These are phyloP conservation scores for Trialeurodes vaporariorum DNA, from an alignment of 1,140 invertebrate species.

Conservation along the genomic window DNA sequence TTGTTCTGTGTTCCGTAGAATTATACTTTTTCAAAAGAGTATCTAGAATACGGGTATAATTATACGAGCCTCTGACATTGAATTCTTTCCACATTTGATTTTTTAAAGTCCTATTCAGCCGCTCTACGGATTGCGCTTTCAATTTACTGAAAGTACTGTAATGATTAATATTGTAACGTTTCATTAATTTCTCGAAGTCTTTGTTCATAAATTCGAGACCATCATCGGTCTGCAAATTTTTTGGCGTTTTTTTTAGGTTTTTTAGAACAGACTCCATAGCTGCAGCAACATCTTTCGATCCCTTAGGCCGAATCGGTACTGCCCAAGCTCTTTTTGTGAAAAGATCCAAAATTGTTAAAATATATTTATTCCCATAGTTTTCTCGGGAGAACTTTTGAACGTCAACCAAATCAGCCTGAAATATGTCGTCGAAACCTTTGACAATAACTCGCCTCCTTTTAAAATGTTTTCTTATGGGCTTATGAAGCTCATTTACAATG, in stretches of 20 bases:
- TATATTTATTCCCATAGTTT: slow-evolving; percentile 35
- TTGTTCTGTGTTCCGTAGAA: slow-evolving; percentile 34
- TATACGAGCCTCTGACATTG: slow-evolving; percentile 32
- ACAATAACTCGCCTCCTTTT: slow-evolving; percentile 14
- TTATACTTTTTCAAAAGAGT: slow-evolving; percentile 35
- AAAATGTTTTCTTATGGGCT: slow-evolving; percentile 17
- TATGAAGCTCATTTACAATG: slow-evolving; percentile 17
- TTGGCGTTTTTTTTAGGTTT: slow-evolving; percentile 7
- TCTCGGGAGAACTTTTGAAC: slow-evolving; percentile 27
- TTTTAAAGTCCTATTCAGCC: slow-evolving; percentile 36
- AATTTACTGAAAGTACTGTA: slow-evolving; percentile 30
- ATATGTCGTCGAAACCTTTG: slow-evolving; percentile 17
- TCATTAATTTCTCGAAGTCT: slow-evolving; percentile 28
- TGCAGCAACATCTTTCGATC: slow-evolving; percentile 24
- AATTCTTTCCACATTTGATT: slow-evolving; percentile 34
- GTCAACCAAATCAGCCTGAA: slow-evolving; percentile 21
- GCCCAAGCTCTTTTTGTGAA: slow-evolving; percentile 38
- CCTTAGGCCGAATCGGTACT: slow-evolving; percentile 37
- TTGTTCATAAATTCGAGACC: slow-evolving; percentile 28
- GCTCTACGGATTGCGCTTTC: slow-evolving; percentile 34
- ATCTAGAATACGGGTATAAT: slow-evolving; percentile 33
- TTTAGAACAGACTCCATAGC: slow-evolving; percentile 24
- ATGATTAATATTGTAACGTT: slow-evolving; percentile 28
- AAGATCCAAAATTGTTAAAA: slow-evolving; percentile 37
- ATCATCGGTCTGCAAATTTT: slow-evolving; percentile 16